Percentiles rank a stretch among this genome's conserved stretches.
These are phyloP conservation scores for Andrena praecox DNA, from an alignment of 2,888 invertebrate species.

Conservation along the genomic window DNA sequence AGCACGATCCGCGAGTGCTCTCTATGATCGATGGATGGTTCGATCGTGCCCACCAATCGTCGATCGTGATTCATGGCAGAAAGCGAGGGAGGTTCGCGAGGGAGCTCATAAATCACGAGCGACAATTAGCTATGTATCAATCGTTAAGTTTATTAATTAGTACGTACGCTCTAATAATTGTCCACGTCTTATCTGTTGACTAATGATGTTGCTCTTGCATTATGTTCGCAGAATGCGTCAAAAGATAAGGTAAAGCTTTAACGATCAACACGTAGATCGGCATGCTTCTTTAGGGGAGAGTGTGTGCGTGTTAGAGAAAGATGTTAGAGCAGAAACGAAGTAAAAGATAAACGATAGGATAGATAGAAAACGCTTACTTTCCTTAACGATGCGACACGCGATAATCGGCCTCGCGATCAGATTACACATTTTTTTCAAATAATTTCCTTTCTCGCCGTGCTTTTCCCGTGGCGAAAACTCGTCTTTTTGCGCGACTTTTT, in stretches of 20 bases:
- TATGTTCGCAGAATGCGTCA: conserved; percentile 83
- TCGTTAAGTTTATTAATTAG: conserved; percentile 65
- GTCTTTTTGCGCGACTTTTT: neutral
- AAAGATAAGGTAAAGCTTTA: conserved; percentile 83
- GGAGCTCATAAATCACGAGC: conserved; percentile 35
- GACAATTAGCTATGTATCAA: conserved; percentile 30
- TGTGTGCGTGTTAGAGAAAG: conserved; percentile 50
- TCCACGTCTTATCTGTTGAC: conserved; percentile 77
- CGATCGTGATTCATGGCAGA: conserved; percentile 33
- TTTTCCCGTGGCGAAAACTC: neutral
- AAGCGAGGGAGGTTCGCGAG: neutral
- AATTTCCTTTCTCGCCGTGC: neutral
- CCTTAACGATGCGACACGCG: conserved; percentile 49
- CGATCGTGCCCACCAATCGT: conserved; percentile 12
- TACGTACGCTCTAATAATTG: conserved; percentile 71
- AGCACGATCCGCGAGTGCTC: neutral
- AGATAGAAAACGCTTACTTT: conserved; percentile 47
- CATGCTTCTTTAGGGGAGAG: conserved; percentile 62
- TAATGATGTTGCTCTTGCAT: conserved; percentile 82
- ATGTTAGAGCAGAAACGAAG: conserved; percentile 42
- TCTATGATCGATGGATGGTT: conserved; percentile 45
- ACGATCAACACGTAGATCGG: conserved; percentile 67
- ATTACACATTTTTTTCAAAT: neutral
- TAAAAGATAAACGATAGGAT: conserved; percentile 43
- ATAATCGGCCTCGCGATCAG: conserved; percentile 12